Conservation (phyloP, 1,140 invertebrate species). For the Campoletis sonorensis region DNA sequence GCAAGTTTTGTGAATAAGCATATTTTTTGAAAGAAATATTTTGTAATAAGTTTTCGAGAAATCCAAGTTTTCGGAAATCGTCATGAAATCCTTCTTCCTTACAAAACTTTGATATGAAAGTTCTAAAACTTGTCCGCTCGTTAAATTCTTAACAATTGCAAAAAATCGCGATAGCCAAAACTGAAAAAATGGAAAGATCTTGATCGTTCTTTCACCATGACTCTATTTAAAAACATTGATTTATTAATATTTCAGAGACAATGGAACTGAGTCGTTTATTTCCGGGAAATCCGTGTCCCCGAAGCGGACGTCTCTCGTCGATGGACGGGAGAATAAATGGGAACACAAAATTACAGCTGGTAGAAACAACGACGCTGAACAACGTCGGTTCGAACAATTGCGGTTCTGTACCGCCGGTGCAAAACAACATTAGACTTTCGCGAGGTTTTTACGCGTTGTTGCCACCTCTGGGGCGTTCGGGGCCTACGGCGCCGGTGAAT, state of each 20-base stretch:
- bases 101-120: too few species aligned
- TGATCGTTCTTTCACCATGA: too few species aligned
- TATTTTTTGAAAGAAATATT: not conserved
- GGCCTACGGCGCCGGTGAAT: constrained; percentile 71
- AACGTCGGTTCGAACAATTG: constrained; percentile 76
- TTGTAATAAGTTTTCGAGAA: too few species aligned
- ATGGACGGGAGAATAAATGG: constrained; percentile 74
- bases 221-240: too few species aligned
- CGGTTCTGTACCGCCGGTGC: constrained; percentile 72
- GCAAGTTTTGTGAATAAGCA: too few species aligned
- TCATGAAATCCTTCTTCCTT: too few species aligned
- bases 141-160: too few species aligned
- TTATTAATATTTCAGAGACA: constrained; percentile 75
- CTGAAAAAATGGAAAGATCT: constrained; percentile 22
- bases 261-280: constrained; percentile 78
- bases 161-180: too few species aligned
- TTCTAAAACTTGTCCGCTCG: too few species aligned
- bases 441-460: constrained; percentile 70
- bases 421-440: constrained; percentile 70
- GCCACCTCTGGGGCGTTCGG: constrained; percentile 72
- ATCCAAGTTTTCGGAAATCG: too few species aligned
- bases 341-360: constrained; percentile 70
- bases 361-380: constrained; percentile 67
- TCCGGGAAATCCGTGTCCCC: constrained; percentile 76
- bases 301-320: constrained; percentile 75